A percentile compares a stretch with the other conserved stretches of the same genome.
phyloP scores from a whole-genome alignment of 2,888 invertebrate species.

The Drosophila algonquin region DNA sequence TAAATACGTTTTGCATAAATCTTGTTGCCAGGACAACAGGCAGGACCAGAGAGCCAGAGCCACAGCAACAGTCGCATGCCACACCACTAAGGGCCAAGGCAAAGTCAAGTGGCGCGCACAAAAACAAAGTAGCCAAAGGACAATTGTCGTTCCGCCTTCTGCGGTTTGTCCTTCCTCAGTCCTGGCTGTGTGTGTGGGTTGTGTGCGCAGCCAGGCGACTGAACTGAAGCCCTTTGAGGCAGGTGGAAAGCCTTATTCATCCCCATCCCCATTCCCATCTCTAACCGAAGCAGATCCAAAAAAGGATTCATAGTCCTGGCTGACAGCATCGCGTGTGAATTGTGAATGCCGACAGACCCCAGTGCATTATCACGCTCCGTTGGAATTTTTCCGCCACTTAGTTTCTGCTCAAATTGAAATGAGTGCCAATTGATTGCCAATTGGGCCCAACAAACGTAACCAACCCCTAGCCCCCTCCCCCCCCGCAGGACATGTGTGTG shows the following conservation, averaged over 20 bases:
- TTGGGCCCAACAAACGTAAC: constrained; percentile 23
- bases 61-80: constrained; percentile 15
- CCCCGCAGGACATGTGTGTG: constrained; percentile 29
- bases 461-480: too few species aligned
- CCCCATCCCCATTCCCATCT: neutral
- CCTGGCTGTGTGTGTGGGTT: constrained; percentile 2
- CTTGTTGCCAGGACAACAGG: constrained; percentile 38
- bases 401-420: constrained; percentile 62
- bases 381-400: constrained; percentile 58
- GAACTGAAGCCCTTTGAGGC: constrained; percentile 34
- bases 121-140: constrained; percentile 36
- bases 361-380: constrained; percentile 73
- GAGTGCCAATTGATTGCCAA: constrained; percentile 68
- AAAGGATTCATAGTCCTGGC: constrained; percentile 13
- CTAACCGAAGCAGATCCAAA: constrained; percentile 8
- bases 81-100: constrained; percentile 7
- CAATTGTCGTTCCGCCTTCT: constrained; percentile 23
- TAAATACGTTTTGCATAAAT: constrained; percentile 67
- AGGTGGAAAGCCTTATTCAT: constrained; percentile 33
- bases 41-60: neutral
- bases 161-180: constrained; percentile 12
- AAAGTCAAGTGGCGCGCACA: constrained; percentile 45
- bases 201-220: constrained; percentile 52
- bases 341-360: constrained; percentile 36
- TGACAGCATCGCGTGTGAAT: constrained; percentile 23